Evolutionary conservation across 2,113 vertebrate genomes (phyloP).

Genomic region (Centropus unirufus): DNA sequence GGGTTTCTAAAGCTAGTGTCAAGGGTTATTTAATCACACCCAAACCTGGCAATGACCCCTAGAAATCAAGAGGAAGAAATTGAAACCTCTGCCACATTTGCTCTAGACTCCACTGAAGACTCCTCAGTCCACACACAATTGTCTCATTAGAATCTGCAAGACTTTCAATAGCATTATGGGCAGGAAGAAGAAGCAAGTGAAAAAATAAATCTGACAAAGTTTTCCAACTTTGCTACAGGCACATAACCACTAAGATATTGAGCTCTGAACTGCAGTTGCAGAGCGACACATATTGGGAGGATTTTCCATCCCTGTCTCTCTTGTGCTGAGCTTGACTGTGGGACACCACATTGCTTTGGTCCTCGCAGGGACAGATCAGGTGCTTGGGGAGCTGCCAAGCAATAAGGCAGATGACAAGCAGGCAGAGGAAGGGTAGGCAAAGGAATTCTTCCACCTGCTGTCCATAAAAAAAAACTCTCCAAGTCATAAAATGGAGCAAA

Average conservation of each 20-base stretch:
- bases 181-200: not conserved
- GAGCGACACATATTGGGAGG: not conserved
- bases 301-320: not conserved
- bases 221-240: not conserved
- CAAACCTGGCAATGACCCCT: too few species aligned
- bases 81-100: not conserved
- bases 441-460: constrained; percentile 46
- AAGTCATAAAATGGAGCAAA: not conserved
- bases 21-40: not conserved
- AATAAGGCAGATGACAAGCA: not conserved
- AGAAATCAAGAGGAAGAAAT: not conserved
- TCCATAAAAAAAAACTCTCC: not conserved
- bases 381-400: rapidly evolving
- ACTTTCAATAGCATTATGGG: not conserved
- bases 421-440: not conserved
- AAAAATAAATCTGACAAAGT: too few species aligned
- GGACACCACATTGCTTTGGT: rapidly evolving
- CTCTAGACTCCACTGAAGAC: not conserved
- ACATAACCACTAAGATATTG: rapidly evolving
- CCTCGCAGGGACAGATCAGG: not conserved
- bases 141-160: not conserved
- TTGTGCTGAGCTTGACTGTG: too few species aligned
- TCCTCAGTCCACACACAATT: rapidly evolving
- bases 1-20: not conserved
- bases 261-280: not conserved